Base-by-base conservation (phyloP, 2,888 invertebrate species). In the Protonemura montana region DNA sequence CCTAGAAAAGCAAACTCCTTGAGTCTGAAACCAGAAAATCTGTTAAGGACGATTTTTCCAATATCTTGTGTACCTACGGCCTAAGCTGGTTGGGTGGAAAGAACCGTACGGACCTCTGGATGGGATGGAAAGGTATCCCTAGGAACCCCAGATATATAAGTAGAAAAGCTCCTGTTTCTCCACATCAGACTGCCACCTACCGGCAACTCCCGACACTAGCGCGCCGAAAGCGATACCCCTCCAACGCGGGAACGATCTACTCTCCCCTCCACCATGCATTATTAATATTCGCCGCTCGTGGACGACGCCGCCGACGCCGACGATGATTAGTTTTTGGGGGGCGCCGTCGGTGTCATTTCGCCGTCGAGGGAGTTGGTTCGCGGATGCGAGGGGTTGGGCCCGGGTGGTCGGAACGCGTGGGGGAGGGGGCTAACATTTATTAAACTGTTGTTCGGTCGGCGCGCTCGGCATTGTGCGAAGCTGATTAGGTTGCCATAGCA, bases 321-420 rank as follows among this genome's bases (percentile, higher is more conserved):
- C 59, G 59, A 59, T 59, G 59, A 59, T 59, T 59, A 59, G 59
- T 59, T 59, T 59, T 59, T 2, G 59, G 59, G 59, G 59, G 59
- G 21, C 59, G 59, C 16, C 59, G 59, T 59, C 59, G 59, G 59
- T 21, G 59, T 59, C 59, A 21, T 59, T 59, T 59, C 59, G 59
- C 59, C 59, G 59, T 21, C 59, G 59, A 59, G 59, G 59, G 59
- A 59, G 16, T 21, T 21, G 21, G 6, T 59, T 7, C 2, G 7
- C 6, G 59, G 1, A 16, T 10, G 59, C 21, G 59, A 35, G 59
- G 13, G 35, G 35, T 6, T 35, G 35, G 35, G 10, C 5, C 3
- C 5, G 35, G 35, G 35, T 35, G 3, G 35, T 35, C 10, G 35
- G 35, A 35, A 3, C 35, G 35, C 10, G 35, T 35, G 3, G 7